phyloP scores from a whole-genome alignment of 1,140 invertebrate species.

The Probaryconus sp. region DNA sequence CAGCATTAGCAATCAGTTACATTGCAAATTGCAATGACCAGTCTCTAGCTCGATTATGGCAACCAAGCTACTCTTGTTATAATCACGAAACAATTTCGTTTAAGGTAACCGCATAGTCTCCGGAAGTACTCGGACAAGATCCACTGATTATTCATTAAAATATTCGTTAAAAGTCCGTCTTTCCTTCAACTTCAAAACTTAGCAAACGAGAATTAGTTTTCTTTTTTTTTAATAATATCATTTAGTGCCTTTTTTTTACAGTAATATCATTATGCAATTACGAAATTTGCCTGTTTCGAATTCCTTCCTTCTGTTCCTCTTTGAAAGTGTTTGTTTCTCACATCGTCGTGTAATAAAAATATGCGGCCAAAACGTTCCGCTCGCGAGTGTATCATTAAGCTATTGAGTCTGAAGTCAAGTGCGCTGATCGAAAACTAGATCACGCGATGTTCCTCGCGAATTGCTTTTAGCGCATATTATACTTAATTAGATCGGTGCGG shows the following conservation, averaged over 20 bases:
- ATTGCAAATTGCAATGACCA: too few relatives aligned
- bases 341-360: slow-evolving; percentile 46
- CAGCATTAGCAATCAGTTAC: too few relatives aligned
- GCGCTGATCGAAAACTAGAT: slow-evolving; percentile 49
- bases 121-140: too few relatives aligned
- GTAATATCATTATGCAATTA: slow-evolving; percentile 43
- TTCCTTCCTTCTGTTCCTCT: too few relatives aligned
- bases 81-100: too few relatives aligned
- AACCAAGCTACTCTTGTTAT: too few relatives aligned
- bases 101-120: too few relatives aligned
- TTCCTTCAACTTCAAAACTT: too few relatives aligned
- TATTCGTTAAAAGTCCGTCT: too few relatives aligned
- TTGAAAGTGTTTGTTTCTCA: slow-evolving; percentile 58
- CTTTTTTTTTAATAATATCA: too few relatives aligned
- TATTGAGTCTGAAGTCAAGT: slow-evolving; percentile 44
- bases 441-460: slow-evolving; percentile 44
- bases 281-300: slow-evolving; percentile 25
- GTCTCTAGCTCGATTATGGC: too few relatives aligned
- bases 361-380: slow-evolving; percentile 27
- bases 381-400: slow-evolving; percentile 53
- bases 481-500: slow-evolving; percentile 69
- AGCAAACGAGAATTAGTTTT: slow-evolving; percentile 44
- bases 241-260: slow-evolving; percentile 22
- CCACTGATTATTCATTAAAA: too few relatives aligned
- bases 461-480: slow-evolving; percentile 58